Conservation (phyloP, 2,797 vertebrate species). For the Malurus leucopterus region DNA sequence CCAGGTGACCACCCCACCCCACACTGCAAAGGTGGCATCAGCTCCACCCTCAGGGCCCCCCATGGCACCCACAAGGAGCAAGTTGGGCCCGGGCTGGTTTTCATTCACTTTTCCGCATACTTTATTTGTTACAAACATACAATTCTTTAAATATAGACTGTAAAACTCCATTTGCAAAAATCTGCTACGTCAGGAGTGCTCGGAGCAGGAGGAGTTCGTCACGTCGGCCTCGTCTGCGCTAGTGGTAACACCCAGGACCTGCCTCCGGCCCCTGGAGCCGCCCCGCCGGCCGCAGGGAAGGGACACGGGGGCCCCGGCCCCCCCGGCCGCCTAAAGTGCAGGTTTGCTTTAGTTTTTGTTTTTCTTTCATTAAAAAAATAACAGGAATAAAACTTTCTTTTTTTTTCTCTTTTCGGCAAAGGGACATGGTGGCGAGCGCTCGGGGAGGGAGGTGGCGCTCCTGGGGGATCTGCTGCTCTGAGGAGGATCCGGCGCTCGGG, state of each 20-base stretch:
- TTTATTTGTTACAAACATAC: constrained; percentile 91
- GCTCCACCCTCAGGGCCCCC: not conserved
- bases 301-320: constrained; percentile 37
- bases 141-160: constrained; percentile 90
- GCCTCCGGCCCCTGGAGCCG: constrained; percentile 64
- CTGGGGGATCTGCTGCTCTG: not conserved
- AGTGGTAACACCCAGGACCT: constrained; percentile 78
- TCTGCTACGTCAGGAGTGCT: constrained; percentile 79
- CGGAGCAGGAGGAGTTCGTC: constrained; percentile 75
- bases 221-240: constrained; percentile 54
- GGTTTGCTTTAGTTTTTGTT: constrained; percentile 69
- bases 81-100: not conserved
- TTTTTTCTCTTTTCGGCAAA: constrained; percentile 52
- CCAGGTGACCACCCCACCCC: too few relatives aligned
- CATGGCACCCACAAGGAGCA: rapidly evolving
- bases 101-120: constrained; percentile 81
- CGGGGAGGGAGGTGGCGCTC: not conserved
- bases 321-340: constrained; percentile 75
- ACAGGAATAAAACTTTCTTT: constrained; percentile 76
- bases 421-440: constrained; percentile 67
- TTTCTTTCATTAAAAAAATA: constrained; percentile 76
- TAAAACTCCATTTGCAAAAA: constrained; percentile 87
- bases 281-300: constrained; percentile 48
- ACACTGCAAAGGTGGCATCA: rapidly evolving
- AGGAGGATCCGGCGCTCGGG: not conserved